These are phyloP conservation scores for Drosophila burlai DNA, from an alignment of 1,140 invertebrate genomes.

Conservation along the genomic window DNA sequence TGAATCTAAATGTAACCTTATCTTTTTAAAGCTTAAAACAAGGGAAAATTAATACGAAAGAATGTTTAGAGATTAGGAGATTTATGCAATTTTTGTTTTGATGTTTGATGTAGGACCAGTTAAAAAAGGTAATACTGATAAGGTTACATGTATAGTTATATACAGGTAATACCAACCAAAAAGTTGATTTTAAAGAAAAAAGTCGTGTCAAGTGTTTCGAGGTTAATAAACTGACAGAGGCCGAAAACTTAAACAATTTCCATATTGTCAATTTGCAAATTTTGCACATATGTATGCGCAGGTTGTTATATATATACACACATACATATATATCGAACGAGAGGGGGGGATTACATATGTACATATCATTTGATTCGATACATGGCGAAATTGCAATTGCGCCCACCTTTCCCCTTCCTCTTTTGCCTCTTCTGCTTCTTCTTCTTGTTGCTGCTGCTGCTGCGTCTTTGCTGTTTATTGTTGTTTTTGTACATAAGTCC, in stretches of 20 bases:
- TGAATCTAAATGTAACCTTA: too few relatives aligned
- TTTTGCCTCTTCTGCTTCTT: constrained; percentile 9
- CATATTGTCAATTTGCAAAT: constrained; percentile 42
- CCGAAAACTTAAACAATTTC: constrained; percentile 45
- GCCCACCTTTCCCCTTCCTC: constrained; percentile 24
- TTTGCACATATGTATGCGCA: constrained; percentile 37
- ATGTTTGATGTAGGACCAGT: not conserved
- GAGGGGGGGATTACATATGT: constrained; percentile 10
- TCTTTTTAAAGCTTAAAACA: too few relatives aligned
- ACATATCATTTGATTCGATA: constrained; percentile 37
- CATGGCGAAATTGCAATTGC: constrained; percentile 56
- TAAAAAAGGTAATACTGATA: not conserved
- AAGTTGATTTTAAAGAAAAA: not conserved
- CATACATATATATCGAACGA: constrained; percentile 11
- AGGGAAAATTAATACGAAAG: too few relatives aligned
- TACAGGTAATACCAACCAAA: not conserved
- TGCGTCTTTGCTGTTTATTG: constrained; percentile 47
- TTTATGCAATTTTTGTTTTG: too few relatives aligned
- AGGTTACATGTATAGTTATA: not conserved
- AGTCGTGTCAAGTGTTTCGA: constrained; percentile 1
- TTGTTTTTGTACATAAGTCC: constrained; percentile 61
- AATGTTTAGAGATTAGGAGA: too few relatives aligned
- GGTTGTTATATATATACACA: constrained; percentile 10
- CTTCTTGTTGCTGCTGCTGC: constrained; percentile 6
- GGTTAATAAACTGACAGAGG: constrained; percentile 24